phyloP scores from a whole-genome alignment of 64 coral and sea anemone species.

The Pocillopora verrucosa region DNA sequence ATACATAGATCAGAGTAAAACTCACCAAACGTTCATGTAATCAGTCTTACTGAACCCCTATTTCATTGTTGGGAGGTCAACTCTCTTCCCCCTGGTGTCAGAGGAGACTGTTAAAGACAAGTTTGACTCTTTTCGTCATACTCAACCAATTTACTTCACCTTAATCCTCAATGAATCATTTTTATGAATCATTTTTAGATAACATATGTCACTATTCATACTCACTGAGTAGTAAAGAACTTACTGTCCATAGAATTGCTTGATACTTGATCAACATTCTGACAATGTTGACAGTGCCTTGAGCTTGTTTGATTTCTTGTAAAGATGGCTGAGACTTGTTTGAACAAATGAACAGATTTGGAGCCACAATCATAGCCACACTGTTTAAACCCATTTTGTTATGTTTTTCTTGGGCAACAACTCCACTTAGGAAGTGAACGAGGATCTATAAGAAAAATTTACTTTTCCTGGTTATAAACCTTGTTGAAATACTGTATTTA shows the following conservation, averaged over 20 bases:
- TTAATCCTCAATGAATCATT: too few species aligned
- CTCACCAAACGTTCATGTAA: too few species aligned
- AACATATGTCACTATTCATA: background rate
- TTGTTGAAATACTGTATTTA: background rate
- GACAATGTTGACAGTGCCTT: constrained; percentile 88
- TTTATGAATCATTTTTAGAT: too few species aligned
- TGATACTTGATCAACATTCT: constrained; percentile 99
- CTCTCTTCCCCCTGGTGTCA: too few species aligned
- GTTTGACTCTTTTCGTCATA: too few species aligned
- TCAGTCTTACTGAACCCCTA: too few species aligned
- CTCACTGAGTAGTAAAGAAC: background rate
- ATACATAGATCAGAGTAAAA: too few species aligned
- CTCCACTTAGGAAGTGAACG: constrained; percentile 77
- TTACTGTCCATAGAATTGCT: constrained; percentile 95
- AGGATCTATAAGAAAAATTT: constrained; percentile 62
- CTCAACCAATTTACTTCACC: too few species aligned
- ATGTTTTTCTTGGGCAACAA: constrained; percentile 75
- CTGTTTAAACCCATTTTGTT: constrained; percentile 99
- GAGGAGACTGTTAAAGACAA: too few species aligned
- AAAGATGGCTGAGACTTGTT: constrained; percentile 65
- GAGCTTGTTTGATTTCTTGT: constrained; percentile 77
- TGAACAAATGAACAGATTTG: constrained; percentile 74
- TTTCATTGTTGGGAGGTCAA: too few species aligned
- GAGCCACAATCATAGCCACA: constrained; percentile 97
- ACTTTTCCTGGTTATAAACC: background rate